These are phyloP conservation scores for Montipora capitata DNA, from an alignment of 92 coral and sea anemone genomes.

Conservation along the genomic window DNA sequence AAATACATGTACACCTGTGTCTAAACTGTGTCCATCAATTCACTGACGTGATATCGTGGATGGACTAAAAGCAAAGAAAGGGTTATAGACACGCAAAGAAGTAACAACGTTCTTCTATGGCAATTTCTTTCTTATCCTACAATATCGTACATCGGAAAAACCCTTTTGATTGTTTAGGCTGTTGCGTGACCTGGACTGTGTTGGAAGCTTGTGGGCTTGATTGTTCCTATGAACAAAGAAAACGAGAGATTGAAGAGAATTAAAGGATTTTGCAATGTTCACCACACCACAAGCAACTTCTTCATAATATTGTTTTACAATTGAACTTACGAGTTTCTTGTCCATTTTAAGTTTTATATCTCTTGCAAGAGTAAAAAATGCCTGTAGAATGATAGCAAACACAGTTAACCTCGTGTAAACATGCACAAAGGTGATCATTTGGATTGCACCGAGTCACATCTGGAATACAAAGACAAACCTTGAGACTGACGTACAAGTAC, in stretches of 20 bases:
- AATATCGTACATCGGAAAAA: conserved; percentile 74
- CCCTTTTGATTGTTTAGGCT: conserved; percentile 61
- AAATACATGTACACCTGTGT: no score
- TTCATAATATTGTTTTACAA: neutral
- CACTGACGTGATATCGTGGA: neutral
- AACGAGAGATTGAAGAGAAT: neutral
- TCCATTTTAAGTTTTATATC: conserved; percentile 99
- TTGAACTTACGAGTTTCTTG: conserved; percentile 92
- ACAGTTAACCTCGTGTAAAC: neutral
- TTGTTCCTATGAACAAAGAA: conserved; percentile 78
- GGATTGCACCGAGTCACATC: no score
- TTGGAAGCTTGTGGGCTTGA: conserved; percentile 86
- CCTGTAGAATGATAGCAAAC: conserved; percentile 50
- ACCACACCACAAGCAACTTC: neutral
- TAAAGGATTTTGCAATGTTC: neutral
- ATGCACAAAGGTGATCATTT: no score
- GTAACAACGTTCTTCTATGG: neutral
- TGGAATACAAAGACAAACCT: no score
- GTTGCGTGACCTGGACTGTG: conserved; percentile 84
- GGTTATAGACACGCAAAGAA: neutral
- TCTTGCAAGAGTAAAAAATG: conserved; percentile 97
- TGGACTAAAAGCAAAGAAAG: neutral
- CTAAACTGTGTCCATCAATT: conserved; percentile 17
- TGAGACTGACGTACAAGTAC: no score
- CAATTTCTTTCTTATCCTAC: conserved; percentile 28